phyloP scores from a whole-genome alignment of 2,797 vertebrate genomes.

The Myiotriccus ornatus region DNA sequence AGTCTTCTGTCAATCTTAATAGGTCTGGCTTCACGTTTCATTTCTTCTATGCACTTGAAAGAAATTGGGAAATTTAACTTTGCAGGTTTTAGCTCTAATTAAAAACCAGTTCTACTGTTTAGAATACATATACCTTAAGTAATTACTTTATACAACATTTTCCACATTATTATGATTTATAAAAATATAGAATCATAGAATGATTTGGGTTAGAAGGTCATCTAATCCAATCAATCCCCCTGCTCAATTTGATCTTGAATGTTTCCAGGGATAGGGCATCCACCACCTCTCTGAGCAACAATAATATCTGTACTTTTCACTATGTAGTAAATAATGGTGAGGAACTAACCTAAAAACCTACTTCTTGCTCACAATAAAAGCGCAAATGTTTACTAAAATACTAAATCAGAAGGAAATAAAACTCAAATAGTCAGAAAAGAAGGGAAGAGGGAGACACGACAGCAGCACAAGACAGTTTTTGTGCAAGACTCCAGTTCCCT shows the following conservation, averaged over 20 bases:
- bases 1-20: conserved; percentile 97
- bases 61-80: conserved; percentile 43
- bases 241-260: neutral
- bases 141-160: neutral
- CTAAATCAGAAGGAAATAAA: neutral
- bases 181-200: neutral
- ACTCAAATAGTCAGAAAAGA: neutral
- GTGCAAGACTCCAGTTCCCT: neutral
- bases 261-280: neutral
- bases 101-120: neutral
- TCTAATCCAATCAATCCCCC: neutral
- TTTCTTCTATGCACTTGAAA: conserved; percentile 91
- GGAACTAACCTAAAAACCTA: neutral
- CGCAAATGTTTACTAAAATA: neutral
- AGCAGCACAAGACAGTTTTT: neutral
- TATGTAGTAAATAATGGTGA: neutral
- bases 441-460: fast-evolving
- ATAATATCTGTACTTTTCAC: neutral
- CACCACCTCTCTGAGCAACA: neutral
- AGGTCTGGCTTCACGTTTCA: conserved; percentile 90
- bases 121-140: neutral
- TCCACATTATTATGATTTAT: neutral
- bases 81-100: neutral
- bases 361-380: neutral
- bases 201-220: neutral